Evolutionary conservation across 2,113 vertebrate genomes (phyloP).

Genomic region (Sisor rabdophorus): DNA sequence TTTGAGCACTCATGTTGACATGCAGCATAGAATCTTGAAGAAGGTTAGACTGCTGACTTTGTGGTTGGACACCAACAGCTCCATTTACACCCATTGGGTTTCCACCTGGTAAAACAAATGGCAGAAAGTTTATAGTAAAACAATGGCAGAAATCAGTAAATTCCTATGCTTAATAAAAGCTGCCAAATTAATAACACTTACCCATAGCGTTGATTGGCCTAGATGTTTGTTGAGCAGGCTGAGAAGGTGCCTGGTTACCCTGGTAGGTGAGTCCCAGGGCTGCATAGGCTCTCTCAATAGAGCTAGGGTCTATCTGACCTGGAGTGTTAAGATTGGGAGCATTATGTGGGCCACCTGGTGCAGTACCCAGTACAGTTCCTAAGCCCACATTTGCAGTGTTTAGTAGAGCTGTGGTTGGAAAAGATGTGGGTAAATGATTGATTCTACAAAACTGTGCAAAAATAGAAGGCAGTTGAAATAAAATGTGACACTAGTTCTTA

Average conservation of each 20-base stretch:
- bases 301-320: constrained; percentile 96
- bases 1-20: constrained; percentile 85
- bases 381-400: constrained; percentile 77
- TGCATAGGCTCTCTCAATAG: constrained; percentile 94
- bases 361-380: constrained; percentile 74
- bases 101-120: constrained; percentile 65
- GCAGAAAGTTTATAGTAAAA: neutral
- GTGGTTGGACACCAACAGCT: constrained; percentile 78
- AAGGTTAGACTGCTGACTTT: constrained; percentile 73
- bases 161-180: neutral
- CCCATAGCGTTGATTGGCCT: constrained; percentile 77
- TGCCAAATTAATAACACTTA: constrained; percentile 61
- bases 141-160: neutral
- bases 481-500: no score
- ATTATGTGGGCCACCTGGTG: constrained; percentile 82
- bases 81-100: constrained; percentile 93
- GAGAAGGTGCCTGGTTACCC: constrained; percentile 87
- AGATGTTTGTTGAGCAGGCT: constrained; percentile 72
- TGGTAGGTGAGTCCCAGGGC: constrained; percentile 95
- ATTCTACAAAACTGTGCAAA: neutral
- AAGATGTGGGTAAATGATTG: neutral
- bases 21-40: constrained; percentile 90
- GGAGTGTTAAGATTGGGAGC: constrained; percentile 84
- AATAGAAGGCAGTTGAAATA: no score
- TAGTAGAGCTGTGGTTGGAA: constrained; percentile 76